These are phyloP conservation scores for Catagonus wagneri DNA, from an alignment of 2,113 vertebrate species.

Conservation along the genomic window DNA sequence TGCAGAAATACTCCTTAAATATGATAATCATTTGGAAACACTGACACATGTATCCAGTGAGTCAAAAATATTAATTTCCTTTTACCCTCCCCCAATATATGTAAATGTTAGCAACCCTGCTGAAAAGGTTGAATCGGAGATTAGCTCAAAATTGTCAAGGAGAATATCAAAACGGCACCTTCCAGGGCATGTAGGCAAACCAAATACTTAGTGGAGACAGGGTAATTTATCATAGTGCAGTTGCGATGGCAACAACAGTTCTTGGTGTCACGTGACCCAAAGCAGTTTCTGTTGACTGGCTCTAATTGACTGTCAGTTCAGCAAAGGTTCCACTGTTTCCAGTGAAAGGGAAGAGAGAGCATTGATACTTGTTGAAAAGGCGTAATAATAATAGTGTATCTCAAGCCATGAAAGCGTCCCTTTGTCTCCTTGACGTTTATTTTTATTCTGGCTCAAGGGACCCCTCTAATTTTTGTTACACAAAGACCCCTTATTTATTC, in stretches of 20 bases:
- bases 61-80: constrained; percentile 69
- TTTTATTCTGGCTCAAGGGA: constrained; percentile 80
- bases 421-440: constrained; percentile 84
- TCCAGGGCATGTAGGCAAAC: constrained; percentile 88
- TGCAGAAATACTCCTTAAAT: constrained; percentile 69
- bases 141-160: constrained; percentile 75
- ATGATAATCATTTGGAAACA: constrained; percentile 71
- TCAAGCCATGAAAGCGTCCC: constrained; percentile 83
- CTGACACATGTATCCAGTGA: constrained; percentile 19
- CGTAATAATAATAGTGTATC: constrained; percentile 84
- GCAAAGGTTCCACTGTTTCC: constrained; percentile 87
- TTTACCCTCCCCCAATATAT: constrained; percentile 52
- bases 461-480: constrained; percentile 77
- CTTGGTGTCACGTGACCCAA: constrained; percentile 86
- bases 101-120: constrained; percentile 79
- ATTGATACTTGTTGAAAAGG: constrained; percentile 86
- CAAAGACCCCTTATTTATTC: constrained; percentile 68
- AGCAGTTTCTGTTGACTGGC: constrained; percentile 87
- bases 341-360: constrained; percentile 82
- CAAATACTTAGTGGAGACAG: constrained; percentile 88
- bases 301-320: constrained; percentile 87
- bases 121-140: constrained; percentile 74
- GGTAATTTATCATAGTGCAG: constrained; percentile 91
- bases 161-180: constrained; percentile 82
- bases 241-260: constrained; percentile 90